Evolutionary conservation across 2,888 invertebrate genomes (phyloP), one percentile per base, ranked within the genome.

Genomic region (Zaprionus lineosus): DNA sequence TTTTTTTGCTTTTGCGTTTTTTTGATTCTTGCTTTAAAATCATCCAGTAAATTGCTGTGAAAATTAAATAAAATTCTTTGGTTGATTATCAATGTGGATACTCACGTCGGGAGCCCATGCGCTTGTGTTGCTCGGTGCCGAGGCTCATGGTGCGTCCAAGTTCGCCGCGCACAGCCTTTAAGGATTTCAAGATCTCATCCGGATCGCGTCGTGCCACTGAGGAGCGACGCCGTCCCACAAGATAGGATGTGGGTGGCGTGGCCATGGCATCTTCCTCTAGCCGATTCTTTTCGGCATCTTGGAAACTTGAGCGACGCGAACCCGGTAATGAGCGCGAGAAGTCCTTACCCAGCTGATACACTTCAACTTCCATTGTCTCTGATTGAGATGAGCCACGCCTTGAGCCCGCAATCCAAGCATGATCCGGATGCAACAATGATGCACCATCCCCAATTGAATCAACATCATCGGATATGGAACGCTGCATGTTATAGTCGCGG

Each of bases 301-400:
- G 96, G 88, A 96, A 96, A 14, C 96, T 96, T 21, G 96, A 96
- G 46, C 96, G 92, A 52, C 96, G 92, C 8, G 96, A 96, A 5
- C 96, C 96, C 0, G 96, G 96, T 74, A 96, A 90, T 2, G 96
- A 96, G 81, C 95, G 92, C 14, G 96, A 96, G 89, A 96, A 96
- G 90, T 96, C 96, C 88, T 95, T 95, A 57, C 94, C 95, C 40
- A 96, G 92, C 88, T 96, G 95, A 90, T 96, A 96, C 6, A 94
- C 94, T 88, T 96, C 95, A 43, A 94, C 94, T 87, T 96, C 96
- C 40, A 96, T 91, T 44, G 95, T 95, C 88, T 96, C 96, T 0
- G 96, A 96, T 87, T 96, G 96, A 31, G 96, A 96, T n/a, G 96
- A 96, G 26, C 96, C 96, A 21, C 96, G 92, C 19, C 96, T 91